Evolutionary conservation across 2,797 vertebrate species (phyloP), one percentile per base, ranked within the genome.

Genomic region (Pseudochirops cupreus): DNA sequence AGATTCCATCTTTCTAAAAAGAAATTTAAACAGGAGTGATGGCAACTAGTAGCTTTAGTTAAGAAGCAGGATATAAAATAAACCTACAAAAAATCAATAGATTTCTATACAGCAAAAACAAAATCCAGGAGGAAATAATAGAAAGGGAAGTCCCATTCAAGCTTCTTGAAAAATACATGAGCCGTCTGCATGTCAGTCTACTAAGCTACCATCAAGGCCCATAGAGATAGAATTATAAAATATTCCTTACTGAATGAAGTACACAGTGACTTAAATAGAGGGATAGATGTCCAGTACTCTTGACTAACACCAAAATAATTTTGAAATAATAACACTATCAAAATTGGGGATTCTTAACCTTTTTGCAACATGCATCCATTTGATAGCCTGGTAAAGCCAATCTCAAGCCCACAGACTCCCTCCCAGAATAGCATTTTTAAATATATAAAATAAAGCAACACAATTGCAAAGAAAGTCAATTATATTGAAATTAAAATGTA

Each of bases 1-100:
- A 56, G 92, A 94, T 91, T 91, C 24, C 62, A 91, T 52, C 54
- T 92, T 92, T 94, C 67, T 50, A 74, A n/a, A 93, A n/a, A 56
- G 1, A 90, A 90, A 93, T 46, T 59, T 95, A 56, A 55, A 96
- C 39, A 87, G 91, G 6, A 59, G 33, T 94, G 92, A 74, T 16
- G 91, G 9, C 29, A 94, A 91, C 18, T 26, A 93, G 87, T 93
- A 91, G 6, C 82, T 26, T 94, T 1, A 90, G 89, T 56, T 87
- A 92, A 46, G 74, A 50, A 74, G 0, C 39, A 89, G 10, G 21
- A 50, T 12, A 87, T 46, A 87, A 87, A 87, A 87, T 11, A 50
- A 87, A 46, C 74, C 24, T 9, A 26, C 3, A 87, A 87, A 82
- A 82, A 87, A 11, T 26, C 9, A 87, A 50, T 87, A 87, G 21